Evolutionary conservation across 2,888 invertebrate genomes (phyloP).

Genomic region (Teleogryllus oceanicus): DNA sequence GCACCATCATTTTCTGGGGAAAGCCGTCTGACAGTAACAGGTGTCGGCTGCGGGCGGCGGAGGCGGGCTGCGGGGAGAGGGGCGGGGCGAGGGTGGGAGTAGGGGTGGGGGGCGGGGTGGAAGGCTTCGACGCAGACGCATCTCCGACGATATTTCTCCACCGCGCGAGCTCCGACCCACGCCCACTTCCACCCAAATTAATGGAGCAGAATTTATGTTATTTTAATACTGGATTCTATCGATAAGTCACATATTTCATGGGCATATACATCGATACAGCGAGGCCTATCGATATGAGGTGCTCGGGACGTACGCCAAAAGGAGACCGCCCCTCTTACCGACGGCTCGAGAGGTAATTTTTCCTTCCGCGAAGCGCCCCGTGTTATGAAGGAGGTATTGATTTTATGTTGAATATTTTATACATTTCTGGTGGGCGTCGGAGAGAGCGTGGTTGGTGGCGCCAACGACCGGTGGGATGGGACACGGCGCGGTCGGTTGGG

Average conservation of each 20-base stretch:
- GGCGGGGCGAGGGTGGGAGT: too few species aligned
- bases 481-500: not conserved
- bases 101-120: too few species aligned
- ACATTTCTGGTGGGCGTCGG: not conserved
- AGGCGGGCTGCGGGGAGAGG: too few species aligned
- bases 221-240: not conserved
- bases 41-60: too few species aligned
- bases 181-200: not conserved
- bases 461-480: not conserved
- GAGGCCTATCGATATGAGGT: not conserved
- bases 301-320: not conserved
- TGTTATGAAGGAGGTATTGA: slow-evolving; percentile 18
- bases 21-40: too few species aligned
- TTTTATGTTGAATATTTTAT: slow-evolving; percentile 7
- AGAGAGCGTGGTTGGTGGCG: not conserved
- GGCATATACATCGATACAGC: not conserved
- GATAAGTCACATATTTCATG: not conserved
- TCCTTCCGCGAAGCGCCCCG: not conserved
- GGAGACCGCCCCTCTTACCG: not conserved
- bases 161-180: too few species aligned
- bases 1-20: too few species aligned
- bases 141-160: too few species aligned
- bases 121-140: too few species aligned
- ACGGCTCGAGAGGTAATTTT: not conserved
- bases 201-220: slow-evolving; percentile 2